Evolutionary conservation across 1,140 invertebrate species (phyloP), one percentile per base, ranked within the genome.

Genomic region (Neotoxoptera formosana): DNA sequence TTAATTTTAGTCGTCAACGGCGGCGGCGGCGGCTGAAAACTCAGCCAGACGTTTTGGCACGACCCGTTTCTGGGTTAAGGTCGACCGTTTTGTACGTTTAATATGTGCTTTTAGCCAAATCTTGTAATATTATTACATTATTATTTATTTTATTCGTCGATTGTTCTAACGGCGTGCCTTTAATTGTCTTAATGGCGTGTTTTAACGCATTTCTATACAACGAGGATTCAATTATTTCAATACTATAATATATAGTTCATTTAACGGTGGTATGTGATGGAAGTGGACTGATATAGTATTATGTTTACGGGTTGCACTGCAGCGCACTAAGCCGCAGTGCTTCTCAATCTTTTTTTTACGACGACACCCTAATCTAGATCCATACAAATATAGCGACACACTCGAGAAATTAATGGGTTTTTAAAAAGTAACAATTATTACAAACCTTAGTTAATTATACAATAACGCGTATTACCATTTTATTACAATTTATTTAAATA

Each of bases 21-120:
- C 1, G 41, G 41, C 1, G 41, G 41, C 4, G 45, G 45, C 25
- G 25, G 84, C 11, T 76, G n/a, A 76, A 76, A 76, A n/a, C 60
- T 76, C n/a, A 76, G 60, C 41, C 90, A 81, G 90, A 91, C 81
- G 25, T 84, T 93, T 84, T 92, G 91, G 81, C 91, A 93, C 34
- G 81, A 34, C 9, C 48, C 2, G 1, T 45, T 93, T 93, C n/a
- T 93, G 91, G 47, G 81, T 93, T 93, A 93, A 93, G 91, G 91
- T 86, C 76, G 20, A 51, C 47, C 23, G 11, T 93, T 56, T 90
- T 45, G 25, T 53, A 36, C 25, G 20, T 56, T 41, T 45, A n/a
- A n/a, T n/a, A n/a, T 48, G 17, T 25, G 25, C 41, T 36, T 90
- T 67, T 20, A 60, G 36, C 89, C 14, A 60, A 90, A 60, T 86